phyloP scores from a whole-genome alignment of 2,888 invertebrate genomes.

The Hylaea fasciaria region DNA sequence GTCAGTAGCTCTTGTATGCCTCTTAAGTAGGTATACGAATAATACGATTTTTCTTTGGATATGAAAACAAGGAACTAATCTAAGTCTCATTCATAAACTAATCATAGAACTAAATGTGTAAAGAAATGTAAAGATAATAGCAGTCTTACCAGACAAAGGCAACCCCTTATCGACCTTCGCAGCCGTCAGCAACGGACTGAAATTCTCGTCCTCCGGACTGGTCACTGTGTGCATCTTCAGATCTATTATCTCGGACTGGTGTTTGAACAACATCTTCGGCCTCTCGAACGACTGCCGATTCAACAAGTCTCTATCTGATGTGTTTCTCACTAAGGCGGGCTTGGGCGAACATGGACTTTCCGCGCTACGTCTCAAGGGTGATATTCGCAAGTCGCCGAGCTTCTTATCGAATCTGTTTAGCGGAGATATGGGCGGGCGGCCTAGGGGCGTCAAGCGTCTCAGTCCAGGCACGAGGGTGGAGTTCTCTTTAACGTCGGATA shows the following conservation, averaged over 20 bases:
- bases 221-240: constrained; percentile 75
- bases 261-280: constrained; percentile 74
- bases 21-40: too few relatives aligned
- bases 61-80: too few relatives aligned
- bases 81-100: too few relatives aligned
- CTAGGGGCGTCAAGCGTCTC: constrained; percentile 67
- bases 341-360: constrained; percentile 67
- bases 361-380: constrained; percentile 70
- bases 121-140: too few relatives aligned
- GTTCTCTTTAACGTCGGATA: constrained; percentile 67
- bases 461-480: constrained; percentile 47
- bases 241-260: constrained; percentile 79
- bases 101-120: too few relatives aligned
- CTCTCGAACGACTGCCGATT: constrained; percentile 66
- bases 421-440: constrained; percentile 72
- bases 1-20: too few relatives aligned
- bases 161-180: constrained; percentile 75
- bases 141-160: constrained; percentile 76
- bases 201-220: constrained; percentile 72
- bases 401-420: constrained; percentile 70
- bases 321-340: constrained; percentile 63
- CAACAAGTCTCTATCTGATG: constrained; percentile 66
- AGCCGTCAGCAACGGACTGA: constrained; percentile 61
- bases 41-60: too few relatives aligned
- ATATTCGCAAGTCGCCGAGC: constrained; percentile 69